Base-by-base conservation (phyloP, 2,888 invertebrate species). In the Ptilodon capucinus region DNA sequence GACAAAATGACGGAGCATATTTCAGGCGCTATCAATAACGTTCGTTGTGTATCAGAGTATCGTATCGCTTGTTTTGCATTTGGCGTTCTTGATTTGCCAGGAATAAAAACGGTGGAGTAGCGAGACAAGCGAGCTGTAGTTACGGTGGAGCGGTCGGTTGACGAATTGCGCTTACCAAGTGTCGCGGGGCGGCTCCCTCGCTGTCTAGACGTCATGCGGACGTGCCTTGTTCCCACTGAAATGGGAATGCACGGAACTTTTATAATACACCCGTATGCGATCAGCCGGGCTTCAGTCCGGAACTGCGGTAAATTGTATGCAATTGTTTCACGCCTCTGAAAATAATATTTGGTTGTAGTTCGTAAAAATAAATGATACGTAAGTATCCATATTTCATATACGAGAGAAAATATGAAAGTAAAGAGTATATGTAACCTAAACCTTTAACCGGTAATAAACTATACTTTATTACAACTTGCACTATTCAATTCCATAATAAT, bases 1-100 rank as follows among this genome's bases (percentile, higher is more conserved):
- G 75, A 75, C 67, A 69, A 74, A 75, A 76, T 77, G 79, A 76
- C 67, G 64, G 54, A 73, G 69, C 68, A 71, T 71, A 67, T 72
- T 75, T 70, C 72, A 72, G 61, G 51, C 60, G 62, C 74, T 74
- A 79, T 80, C 74, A 74, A 71, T 76, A 72, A 71, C 59, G 61
- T 59, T 66, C 64, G 47, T 53, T 67, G 54, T 67, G 62, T 66
- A 68, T 71, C 69, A 62, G 64, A 45, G 68, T 62, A 67, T 71
- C 71, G 68, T 64, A 60, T 64, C 49, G 59, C 49, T 72, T 64
- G 68, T 75, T 77, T 70, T 71, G 51, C 60, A 64, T 71, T 70
- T 56, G 46, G 45, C 44, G 49, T 63, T 62, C 54, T 71, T 56
- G 68, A 63, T 71, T 67, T 40, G 47, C 30, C 48, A 56, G 57